Evolutionary conservation across 1,140 invertebrate genomes (phyloP).

Genomic region (Gryon sp.): DNA sequence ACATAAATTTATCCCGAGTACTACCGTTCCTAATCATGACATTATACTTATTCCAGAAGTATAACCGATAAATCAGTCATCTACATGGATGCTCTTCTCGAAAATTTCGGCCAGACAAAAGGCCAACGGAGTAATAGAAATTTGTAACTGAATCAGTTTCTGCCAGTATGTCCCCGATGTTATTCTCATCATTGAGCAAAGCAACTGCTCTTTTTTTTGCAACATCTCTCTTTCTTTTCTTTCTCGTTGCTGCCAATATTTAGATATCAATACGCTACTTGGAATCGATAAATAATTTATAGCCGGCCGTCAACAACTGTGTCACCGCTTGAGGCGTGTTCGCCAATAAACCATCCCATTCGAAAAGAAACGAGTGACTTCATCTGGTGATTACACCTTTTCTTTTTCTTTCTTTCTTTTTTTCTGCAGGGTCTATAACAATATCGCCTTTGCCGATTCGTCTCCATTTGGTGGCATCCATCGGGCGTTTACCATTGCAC

Average conservation of each 20-base stretch:
- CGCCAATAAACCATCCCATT: constrained; percentile 36
- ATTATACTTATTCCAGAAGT: background rate
- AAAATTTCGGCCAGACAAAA: constrained; percentile 24
- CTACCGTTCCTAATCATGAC: background rate
- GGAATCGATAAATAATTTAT: constrained; percentile 53
- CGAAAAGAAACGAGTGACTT: constrained; percentile 36
- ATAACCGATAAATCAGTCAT: constrained; percentile 30
- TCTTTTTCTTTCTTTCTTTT: no score
- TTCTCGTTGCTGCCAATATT: constrained; percentile 32
- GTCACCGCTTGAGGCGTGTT: constrained; percentile 45
- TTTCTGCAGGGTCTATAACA: no score
- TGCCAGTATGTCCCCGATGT: constrained; percentile 21
- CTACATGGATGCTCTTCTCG: background rate
- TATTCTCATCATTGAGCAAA: constrained; percentile 34
- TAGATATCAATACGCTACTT: constrained; percentile 53
- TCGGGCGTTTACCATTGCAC: constrained; percentile 10
- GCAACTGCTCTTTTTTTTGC: constrained; percentile 44
- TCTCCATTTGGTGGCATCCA: constrained; percentile 44
- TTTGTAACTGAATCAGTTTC: constrained; percentile 35
- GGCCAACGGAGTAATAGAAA: constrained; percentile 19
- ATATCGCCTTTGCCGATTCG: constrained; percentile 32
- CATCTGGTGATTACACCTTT: constrained; percentile 53
- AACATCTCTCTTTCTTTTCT: background rate
- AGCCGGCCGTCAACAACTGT: constrained; percentile 39
- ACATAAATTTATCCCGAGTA: constrained; percentile 29